Percentiles rank a stretch among this genome's conserved stretches.
Evolutionary conservation across 2,113 vertebrate species (phyloP).

Genomic region (Chloropsis cyanopogon): DNA sequence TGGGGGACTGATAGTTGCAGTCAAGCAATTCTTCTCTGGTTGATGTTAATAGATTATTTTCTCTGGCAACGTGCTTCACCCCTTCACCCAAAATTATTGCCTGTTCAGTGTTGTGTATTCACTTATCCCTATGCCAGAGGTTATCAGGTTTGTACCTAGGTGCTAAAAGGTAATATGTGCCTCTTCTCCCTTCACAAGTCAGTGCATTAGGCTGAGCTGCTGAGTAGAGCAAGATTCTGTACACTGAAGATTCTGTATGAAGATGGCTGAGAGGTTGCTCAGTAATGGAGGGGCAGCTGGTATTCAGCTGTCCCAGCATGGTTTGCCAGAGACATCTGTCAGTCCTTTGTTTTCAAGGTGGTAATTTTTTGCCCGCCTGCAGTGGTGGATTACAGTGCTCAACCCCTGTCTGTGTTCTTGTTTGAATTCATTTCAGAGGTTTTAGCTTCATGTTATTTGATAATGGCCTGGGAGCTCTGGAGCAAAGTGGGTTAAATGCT

Average conservation of each 20-base stretch:
- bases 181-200: background rate
- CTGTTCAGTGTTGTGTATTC: background rate
- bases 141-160: background rate
- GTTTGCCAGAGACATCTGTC: constrained; percentile 13
- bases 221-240: background rate
- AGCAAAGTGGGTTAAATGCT: background rate
- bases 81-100: background rate
- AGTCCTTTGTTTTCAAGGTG: constrained; percentile 4
- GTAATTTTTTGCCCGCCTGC: constrained; percentile 35
- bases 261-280: background rate
- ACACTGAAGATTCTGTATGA: background rate
- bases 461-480: background rate
- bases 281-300: background rate
- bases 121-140: background rate
- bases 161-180: background rate
- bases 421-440: background rate
- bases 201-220: background rate
- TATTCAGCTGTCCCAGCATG: constrained; percentile 24
- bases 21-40: background rate
- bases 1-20: background rate
- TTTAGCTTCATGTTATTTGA: background rate
- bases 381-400: constrained; percentile 36
- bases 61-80: background rate
- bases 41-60: background rate
- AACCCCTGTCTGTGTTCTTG: background rate